Conservation (phyloP, 2,888 invertebrate species). For the Ypsolopha sequella region DNA sequence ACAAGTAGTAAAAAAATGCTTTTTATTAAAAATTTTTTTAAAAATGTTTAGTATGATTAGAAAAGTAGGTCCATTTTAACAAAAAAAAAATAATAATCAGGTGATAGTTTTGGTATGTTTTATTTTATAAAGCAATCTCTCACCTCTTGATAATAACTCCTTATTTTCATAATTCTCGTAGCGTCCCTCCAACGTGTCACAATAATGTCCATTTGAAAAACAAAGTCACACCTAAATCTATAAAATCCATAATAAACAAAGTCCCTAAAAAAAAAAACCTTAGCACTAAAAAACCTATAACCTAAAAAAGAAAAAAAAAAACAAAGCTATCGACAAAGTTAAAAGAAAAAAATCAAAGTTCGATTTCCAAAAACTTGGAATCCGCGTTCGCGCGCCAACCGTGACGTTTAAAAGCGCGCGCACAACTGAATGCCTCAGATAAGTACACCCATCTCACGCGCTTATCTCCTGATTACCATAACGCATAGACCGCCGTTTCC, state of each 20-base stretch:
- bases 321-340: neutral
- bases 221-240: neutral
- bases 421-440: conserved; percentile 55
- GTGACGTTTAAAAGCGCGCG: conserved; percentile 58
- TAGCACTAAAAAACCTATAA: neutral
- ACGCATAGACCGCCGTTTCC: conserved; percentile 35
- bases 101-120: too few species aligned
- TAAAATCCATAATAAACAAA: neutral
- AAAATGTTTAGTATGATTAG: too few species aligned
- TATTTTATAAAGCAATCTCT: conserved; percentile 12
- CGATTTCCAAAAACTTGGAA: conserved; percentile 19
- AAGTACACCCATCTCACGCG: conserved; percentile 33
- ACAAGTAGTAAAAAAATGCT: too few species aligned
- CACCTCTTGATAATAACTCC: conserved; percentile 58
- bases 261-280: conserved; percentile 4
- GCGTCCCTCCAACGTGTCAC: conserved; percentile 11
- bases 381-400: conserved; percentile 14
- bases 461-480: conserved; percentile 64
- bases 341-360: conserved; percentile 8
- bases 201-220: conserved; percentile 16
- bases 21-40: too few species aligned
- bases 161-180: conserved; percentile 59
- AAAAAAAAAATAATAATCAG: conserved; percentile 4
- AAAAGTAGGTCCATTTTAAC: too few species aligned
- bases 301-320: neutral